Conservation (phyloP, 2,888 invertebrate genomes). For the Azorinus chamasolen region DNA sequence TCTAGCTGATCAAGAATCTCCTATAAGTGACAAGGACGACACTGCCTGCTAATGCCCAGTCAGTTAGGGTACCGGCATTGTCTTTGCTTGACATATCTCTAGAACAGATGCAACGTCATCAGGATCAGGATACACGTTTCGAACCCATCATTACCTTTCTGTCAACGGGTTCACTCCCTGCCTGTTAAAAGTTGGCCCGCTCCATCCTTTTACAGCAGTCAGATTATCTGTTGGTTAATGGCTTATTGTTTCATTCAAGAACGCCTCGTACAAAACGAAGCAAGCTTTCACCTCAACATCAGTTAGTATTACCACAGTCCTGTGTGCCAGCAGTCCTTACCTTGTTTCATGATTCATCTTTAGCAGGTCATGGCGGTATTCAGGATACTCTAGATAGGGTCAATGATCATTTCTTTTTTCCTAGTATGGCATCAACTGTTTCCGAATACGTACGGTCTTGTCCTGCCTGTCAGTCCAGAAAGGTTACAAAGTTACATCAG, state of each 20-base stretch:
- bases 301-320: constrained; percentile 45
- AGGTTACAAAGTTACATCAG: constrained; percentile 23
- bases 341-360: constrained; percentile 49
- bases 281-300: constrained; percentile 24
- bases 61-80: too few species aligned
- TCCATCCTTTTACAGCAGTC: constrained; percentile 32
- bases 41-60: too few species aligned
- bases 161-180: constrained; percentile 20
- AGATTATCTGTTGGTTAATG: constrained; percentile 39
- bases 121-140: constrained; percentile 26
- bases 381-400: constrained; percentile 53
- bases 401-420: constrained; percentile 43
- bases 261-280: constrained; percentile 33
- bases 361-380: constrained; percentile 50
- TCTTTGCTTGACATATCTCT: too few species aligned
- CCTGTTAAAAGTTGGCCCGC: constrained; percentile 47
- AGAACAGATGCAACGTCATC: too few species aligned
- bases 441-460: constrained; percentile 26
- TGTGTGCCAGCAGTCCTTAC: constrained; percentile 25
- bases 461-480: constrained; percentile 34
- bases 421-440: constrained; percentile 11
- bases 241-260: constrained; percentile 40
- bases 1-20: too few species aligned
- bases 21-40: too few species aligned
- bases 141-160: constrained; percentile 38